Percentiles rank a stretch among this genome's conserved stretches.
Evolutionary conservation across 2,888 invertebrate species (phyloP).

Genomic region (Resseliella maxima): DNA sequence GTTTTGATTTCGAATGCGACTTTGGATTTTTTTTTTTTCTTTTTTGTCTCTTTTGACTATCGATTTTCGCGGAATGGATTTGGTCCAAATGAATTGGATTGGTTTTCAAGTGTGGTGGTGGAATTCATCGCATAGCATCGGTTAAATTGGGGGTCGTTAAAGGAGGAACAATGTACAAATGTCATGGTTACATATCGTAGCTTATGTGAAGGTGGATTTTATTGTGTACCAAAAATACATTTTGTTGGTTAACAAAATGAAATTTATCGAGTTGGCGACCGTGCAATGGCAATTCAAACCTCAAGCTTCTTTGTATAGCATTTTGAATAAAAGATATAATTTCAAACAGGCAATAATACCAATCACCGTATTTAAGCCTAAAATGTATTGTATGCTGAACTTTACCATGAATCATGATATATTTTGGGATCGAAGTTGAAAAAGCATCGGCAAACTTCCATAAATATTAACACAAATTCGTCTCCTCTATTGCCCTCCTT

Average conservation of each 20-base stretch:
- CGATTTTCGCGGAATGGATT: background rate
- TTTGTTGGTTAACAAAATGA: background rate
- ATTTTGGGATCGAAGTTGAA: background rate
- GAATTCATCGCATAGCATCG: background rate
- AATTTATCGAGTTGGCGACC: background rate
- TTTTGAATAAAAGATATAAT: no score
- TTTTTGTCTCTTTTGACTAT: background rate
- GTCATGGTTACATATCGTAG: background rate
- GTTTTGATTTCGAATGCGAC: background rate
- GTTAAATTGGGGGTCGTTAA: background rate
- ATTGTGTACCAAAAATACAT: background rate
- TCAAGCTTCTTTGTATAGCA: no score
- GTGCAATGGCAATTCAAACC: no score
- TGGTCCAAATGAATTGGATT: constrained; percentile 39
- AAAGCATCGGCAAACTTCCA: background rate
- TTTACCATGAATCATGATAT: background rate
- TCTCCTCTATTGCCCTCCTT: no score
- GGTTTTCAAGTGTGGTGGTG: background rate
- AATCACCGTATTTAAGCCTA: no score
- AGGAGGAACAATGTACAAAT: background rate
- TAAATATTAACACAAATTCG: background rate
- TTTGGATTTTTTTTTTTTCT: no score
- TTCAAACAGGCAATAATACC: background rate
- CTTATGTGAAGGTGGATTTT: background rate
- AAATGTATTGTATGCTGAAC: no score